phyloP scores from a whole-genome alignment of 2,888 invertebrate species.

The Andrena marginata region DNA sequence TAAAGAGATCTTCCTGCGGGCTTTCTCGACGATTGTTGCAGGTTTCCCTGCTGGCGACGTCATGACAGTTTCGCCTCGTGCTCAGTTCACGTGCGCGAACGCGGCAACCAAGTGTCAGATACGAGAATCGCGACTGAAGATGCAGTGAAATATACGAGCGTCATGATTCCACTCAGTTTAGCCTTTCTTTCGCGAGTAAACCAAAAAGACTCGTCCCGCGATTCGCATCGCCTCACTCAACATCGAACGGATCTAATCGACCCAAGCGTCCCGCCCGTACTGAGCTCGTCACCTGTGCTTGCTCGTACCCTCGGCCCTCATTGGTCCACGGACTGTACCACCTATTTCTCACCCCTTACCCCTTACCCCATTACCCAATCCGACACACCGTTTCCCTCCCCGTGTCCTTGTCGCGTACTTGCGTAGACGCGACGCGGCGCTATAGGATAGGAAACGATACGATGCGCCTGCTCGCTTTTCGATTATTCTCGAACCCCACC shows the following conservation, averaged over 20 bases:
- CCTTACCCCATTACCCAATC: conserved; percentile 11
- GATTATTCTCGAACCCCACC: conserved; percentile 60
- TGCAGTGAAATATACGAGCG: conserved; percentile 24
- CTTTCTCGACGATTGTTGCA: conserved; percentile 87
- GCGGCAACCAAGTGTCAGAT: conserved; percentile 69
- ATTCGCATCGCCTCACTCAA: conserved; percentile 16
- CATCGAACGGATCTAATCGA: conserved; percentile 75
- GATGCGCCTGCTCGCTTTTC: conserved; percentile 49
- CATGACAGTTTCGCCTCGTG: conserved; percentile 70
- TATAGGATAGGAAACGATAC: not conserved
- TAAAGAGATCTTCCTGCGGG: conserved; percentile 93
- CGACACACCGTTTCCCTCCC: not conserved
- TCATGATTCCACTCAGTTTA: conserved; percentile 10
- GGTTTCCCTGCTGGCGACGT: conserved; percentile 82
- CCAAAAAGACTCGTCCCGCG: conserved; percentile 13
- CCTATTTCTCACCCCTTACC: conserved; percentile 32
- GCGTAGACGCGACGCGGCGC: not conserved
- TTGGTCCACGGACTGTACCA: conserved; percentile 4
- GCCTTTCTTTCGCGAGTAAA: not conserved
- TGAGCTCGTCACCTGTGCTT: conserved; percentile 68
- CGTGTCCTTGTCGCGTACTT: conserved; percentile 10
- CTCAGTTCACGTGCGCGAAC: conserved; percentile 58
- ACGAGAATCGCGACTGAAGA: conserved; percentile 67
- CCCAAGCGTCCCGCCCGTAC: conserved; percentile 80
- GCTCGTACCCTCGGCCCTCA: conserved; percentile 58